These are phyloP conservation scores for Dermolepida albohirtum DNA, from an alignment of 2,888 invertebrate species.

Conservation along the genomic window DNA sequence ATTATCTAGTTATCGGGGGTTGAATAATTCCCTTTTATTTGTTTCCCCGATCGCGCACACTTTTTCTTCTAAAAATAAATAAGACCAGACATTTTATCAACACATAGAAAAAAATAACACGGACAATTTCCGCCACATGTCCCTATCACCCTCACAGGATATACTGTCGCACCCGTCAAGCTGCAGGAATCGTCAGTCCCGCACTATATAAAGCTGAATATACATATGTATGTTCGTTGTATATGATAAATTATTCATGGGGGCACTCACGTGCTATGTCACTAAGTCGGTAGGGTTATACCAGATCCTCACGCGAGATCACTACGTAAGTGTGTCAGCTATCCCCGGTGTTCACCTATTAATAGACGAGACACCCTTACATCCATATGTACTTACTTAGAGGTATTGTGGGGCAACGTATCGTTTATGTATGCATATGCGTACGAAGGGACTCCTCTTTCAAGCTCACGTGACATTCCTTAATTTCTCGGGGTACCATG, in stretches of 20 bases:
- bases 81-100: constrained; percentile 33
- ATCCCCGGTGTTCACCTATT: constrained; percentile 14
- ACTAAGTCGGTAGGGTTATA: constrained; percentile 32
- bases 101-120: constrained; percentile 31
- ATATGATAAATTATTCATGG: constrained; percentile 33
- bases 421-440: background rate
- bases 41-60: background rate
- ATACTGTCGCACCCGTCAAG: constrained; percentile 19
- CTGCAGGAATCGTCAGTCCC: constrained; percentile 21
- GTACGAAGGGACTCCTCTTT: background rate
- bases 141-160: constrained; percentile 25
- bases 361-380: constrained; percentile 24
- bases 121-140: constrained; percentile 35
- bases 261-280: constrained; percentile 33
- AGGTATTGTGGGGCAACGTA: constrained; percentile 11
- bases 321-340: constrained; percentile 23
- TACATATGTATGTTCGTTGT: background rate
- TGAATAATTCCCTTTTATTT: constrained; percentile 10
- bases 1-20: constrained; percentile 28
- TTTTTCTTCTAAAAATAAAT: constrained; percentile 28
- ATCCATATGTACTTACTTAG: constrained; percentile 16
- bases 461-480: background rate
- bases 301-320: background rate
- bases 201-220: constrained; percentile 10
- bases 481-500: constrained; percentile 11